phyloP scores from a whole-genome alignment of 2,113 vertebrate genomes.

The Prolemur simus region DNA sequence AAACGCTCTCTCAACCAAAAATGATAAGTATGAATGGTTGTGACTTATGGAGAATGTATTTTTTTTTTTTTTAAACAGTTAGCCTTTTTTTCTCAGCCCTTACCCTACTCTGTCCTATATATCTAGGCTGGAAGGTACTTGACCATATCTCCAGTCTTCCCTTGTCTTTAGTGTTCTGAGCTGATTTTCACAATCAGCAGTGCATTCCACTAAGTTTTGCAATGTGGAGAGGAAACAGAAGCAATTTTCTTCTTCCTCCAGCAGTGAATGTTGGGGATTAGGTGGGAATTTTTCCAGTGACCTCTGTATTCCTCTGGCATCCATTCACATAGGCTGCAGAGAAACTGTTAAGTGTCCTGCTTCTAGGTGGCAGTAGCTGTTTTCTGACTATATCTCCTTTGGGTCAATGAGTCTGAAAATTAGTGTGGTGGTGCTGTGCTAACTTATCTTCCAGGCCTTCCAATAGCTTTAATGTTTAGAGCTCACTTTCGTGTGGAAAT shows the following conservation, averaged over 20 bases:
- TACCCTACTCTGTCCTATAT: background rate
- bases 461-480: background rate
- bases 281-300: background rate
- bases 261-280: background rate
- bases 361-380: background rate
- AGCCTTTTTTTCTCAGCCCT: background rate
- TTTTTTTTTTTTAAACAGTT: background rate
- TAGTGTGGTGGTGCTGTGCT: background rate
- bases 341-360: background rate
- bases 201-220: background rate
- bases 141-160: background rate
- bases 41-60: background rate
- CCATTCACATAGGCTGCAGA: background rate
- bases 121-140: background rate
- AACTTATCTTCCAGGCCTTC: background rate
- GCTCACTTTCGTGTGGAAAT: background rate
- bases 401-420: background rate
- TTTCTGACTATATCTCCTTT: background rate
- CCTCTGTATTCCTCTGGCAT: background rate
- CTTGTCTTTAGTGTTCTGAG: background rate
- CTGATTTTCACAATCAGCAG: background rate
- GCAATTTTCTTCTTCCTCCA: background rate
- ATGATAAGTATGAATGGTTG: background rate
- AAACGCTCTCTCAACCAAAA: background rate
- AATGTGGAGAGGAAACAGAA: background rate